These are phyloP conservation scores for Microplitis deprimator DNA, from an alignment of 2,888 invertebrate genomes.

Conservation along the genomic window DNA sequence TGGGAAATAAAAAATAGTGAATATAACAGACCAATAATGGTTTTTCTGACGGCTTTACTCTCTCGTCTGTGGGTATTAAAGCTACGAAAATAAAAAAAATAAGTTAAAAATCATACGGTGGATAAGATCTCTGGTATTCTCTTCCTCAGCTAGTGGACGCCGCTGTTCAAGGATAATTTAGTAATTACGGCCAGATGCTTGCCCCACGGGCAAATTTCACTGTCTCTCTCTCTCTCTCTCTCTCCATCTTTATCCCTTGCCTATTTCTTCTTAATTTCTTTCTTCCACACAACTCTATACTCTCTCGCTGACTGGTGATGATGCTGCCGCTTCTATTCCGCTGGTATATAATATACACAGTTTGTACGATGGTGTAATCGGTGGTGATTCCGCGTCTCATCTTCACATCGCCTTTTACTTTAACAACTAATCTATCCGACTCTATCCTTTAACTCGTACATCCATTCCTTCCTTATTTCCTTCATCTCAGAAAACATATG, in stretches of 20 bases:
- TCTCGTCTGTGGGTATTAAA: constrained; percentile 26
- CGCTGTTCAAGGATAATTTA: constrained; percentile 67
- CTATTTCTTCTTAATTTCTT: constrained; percentile 21
- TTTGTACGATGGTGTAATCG: constrained; percentile 6
- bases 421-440: neutral
- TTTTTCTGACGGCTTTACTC: constrained; percentile 27
- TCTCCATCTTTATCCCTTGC: constrained; percentile 12
- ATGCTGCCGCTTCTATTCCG: neutral
- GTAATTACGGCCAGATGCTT: constrained; percentile 69
- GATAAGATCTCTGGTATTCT: constrained; percentile 37
- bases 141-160: constrained; percentile 52
- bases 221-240: constrained; percentile 8
- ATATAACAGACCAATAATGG: constrained; percentile 24
- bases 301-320: neutral
- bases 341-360: neutral
- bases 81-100: constrained; percentile 31
- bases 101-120: constrained; percentile 37
- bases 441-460: constrained; percentile 19
- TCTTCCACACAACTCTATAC: neutral
- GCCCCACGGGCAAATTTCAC: constrained; percentile 55
- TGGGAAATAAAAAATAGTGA: constrained; percentile 11
- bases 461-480: constrained; percentile 8
- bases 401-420: constrained; percentile 8
- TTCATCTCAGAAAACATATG: constrained; percentile 28
- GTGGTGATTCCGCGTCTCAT: constrained; percentile 5